Base-by-base conservation (phyloP, 2,888 invertebrate genomes). In the Platyscelio sp. region DNA sequence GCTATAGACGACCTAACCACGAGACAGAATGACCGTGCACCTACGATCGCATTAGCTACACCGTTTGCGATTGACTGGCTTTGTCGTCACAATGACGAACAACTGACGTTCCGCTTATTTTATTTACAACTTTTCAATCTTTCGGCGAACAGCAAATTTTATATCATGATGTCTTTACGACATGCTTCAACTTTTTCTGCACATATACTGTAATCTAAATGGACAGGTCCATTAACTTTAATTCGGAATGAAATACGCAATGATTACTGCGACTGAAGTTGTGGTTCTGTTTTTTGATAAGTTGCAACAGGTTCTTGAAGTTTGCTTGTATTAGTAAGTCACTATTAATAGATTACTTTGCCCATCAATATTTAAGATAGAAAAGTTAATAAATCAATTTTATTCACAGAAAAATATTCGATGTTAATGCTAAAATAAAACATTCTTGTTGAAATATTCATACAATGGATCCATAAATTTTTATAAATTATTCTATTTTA, bases 11-110 rank as follows among this genome's bases (percentile, higher is more conserved):
- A 71, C 85, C 86, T 74, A 43, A 85, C 78, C 71, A 51, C 70
- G 27, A 33, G 33, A 71, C 77, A 74, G 67, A 76, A 81, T 74
- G 65, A 82, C 71, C 67, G 22, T 27, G 80, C 85, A 71, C 83
- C 85, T 81, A 85, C 85, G 87, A 77, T 76, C 81, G 67, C 85
- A 85, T 87, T 79, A 83, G 67, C 43, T 18, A 83, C 81, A 79
- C 78, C 67, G 43, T 65, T 83, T 49, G 56, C 72, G 65, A 81
- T 85, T 68, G 68, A 85, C 72, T 77, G 29, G 81, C 80, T 58
- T 71, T 67, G 71, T 85, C 80, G 70, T 71, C 24, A n/a, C 51
- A 56, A 24, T 76, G 78, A 86, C 72, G 84, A 82, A 77, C 70
- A 49, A 49, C 49, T 5, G 49, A 49, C 60, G 78, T 40, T 20